phyloP scores from a whole-genome alignment of 2,888 invertebrate species.

The Hemithea aestivaria region DNA sequence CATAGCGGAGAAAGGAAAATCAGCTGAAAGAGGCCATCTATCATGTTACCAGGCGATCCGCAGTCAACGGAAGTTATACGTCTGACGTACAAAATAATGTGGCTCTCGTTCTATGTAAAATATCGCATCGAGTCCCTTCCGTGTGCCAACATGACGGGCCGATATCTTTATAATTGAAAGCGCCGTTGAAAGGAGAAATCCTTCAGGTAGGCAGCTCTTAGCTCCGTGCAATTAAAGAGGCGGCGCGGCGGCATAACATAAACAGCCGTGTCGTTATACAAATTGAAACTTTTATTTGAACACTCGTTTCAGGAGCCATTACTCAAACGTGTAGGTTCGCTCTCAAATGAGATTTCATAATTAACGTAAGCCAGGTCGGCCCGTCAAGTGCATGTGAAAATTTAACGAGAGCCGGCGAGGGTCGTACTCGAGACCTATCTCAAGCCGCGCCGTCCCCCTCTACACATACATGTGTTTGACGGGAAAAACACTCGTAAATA shows the following conservation, averaged over 20 bases:
- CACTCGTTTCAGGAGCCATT: conserved; percentile 64
- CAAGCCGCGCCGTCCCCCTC: conserved; percentile 43
- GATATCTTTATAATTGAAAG: conserved; percentile 12
- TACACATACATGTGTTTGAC: conserved; percentile 50
- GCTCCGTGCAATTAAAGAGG: conserved; percentile 16
- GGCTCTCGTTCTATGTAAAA: conserved; percentile 28
- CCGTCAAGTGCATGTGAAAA: conserved; percentile 78
- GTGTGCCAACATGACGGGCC: too few species aligned
- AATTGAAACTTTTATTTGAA: conserved; percentile 60
- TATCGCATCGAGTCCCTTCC: conserved; percentile 27
- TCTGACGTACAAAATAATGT: conserved; percentile 57
- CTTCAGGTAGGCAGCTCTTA: too few species aligned
- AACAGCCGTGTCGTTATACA: conserved; percentile 37
- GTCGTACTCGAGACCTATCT: conserved; percentile 56
- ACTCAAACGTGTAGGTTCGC: conserved; percentile 69
- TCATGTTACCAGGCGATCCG: conserved; percentile 52
- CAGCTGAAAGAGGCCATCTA: conserved; percentile 58
- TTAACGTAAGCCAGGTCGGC: conserved; percentile 73
- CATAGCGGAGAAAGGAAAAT: conserved; percentile 57
- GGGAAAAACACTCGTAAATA: conserved; percentile 47
- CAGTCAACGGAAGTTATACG: conserved; percentile 53
- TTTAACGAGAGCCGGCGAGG: conserved; percentile 66
- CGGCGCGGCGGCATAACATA: conserved; percentile 25
- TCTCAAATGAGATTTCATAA: conserved; percentile 77
- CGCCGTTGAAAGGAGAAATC: too few species aligned